Evolutionary conservation across 1,140 invertebrate genomes (phyloP), one percentile per base, ranked within the genome.

Genomic region (Medauroidea extradentata): DNA sequence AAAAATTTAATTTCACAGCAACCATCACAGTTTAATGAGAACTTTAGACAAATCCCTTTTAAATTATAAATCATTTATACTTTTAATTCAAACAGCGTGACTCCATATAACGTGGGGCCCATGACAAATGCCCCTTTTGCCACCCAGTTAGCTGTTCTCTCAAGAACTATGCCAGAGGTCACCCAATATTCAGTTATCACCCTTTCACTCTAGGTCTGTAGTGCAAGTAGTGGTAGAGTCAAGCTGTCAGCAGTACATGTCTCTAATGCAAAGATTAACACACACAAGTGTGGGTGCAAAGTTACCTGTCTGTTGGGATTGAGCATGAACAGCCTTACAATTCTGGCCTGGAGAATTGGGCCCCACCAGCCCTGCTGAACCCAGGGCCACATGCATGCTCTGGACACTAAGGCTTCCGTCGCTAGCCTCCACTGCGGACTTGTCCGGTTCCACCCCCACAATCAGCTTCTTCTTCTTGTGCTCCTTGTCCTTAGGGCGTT

Each of bases 401-500:
- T 43, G 34, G n/a, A 25, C 44, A n/a, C 18, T 46, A 13, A 5
- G 44, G 18, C 23, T 25, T 19, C 0, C 53, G 11, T 9, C 53
- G 16, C 29, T 0, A 23, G 38, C n/a, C 3, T 24, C 29, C 11
- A 24, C 27, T 61, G 70, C 70, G 66, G 69, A 67, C 7, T 53
- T 9, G 7, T 57, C 34, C 11, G 44, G 42, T 7, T 50, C 58
- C 52, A 66, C 59, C 38, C 54, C 57, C 18, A 71, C 66, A 41
- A 66, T 65, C 42, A 64, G 53, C 65, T 79, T 81, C 58, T 80
- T 82, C 66, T 79, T 80, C 67, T 79, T 81, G 56, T 69, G 63
- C 49, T 81, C 78, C 61, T 79, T 78, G n/a, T 78, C 75, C 71
- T 79, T 81, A 54, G 64, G 63, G 24, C 72, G 71, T 63, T 78